Base-by-base conservation (phyloP, 1,140 invertebrate genomes). In the Drosophila asahinai region DNA sequence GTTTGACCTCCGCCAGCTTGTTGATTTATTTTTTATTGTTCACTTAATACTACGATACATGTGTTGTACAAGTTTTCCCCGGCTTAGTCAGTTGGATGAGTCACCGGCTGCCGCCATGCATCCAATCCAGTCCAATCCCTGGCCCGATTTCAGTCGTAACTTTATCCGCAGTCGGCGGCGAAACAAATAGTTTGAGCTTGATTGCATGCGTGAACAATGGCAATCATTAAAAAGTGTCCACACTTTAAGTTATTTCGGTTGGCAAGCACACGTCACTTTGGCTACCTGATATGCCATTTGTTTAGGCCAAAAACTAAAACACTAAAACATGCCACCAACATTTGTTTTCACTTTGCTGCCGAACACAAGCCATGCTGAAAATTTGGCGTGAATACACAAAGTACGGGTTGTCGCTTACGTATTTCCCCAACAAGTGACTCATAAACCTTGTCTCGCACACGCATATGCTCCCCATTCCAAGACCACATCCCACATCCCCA, bases 311-410 rank as follows among this genome's bases (percentile, higher is more conserved):
- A 67, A 33, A 27, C 14, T 30, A 48, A 75, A 75, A 61, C 71
- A 71, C 52, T 59, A 51, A 67, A 70, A 57, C 70, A 71, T 47
- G 52, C 64, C 63, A 48, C 57, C 51, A 83, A 76, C 82, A 80
- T 70, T 83, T 83, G 80, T 83, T 75, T 60, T 74, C 60, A 66
- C 65, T 76, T 71, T 33, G 59, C 38, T 19, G 55, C n/a, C 62
- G 6, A 47, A 38, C 25, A 75, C 48, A 52, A 25, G 25, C 40
- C 40, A 30, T 27, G 42, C 62, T 12, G 40, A 54, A 67, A 54
- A 30, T 71, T 71, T 51, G 17, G 49, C 49, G 40, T 60, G 14
- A 64, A 57, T 33, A 30, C 3, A 36, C 40, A 27, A 22, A 25
- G 15, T 17, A 36, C 30, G 9, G 2, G 40, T 27, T 33, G 49